Evolutionary conservation across 2,888 invertebrate genomes (phyloP), one percentile per base, ranked within the genome.

Genomic region (Tuberolachnus salignus): DNA sequence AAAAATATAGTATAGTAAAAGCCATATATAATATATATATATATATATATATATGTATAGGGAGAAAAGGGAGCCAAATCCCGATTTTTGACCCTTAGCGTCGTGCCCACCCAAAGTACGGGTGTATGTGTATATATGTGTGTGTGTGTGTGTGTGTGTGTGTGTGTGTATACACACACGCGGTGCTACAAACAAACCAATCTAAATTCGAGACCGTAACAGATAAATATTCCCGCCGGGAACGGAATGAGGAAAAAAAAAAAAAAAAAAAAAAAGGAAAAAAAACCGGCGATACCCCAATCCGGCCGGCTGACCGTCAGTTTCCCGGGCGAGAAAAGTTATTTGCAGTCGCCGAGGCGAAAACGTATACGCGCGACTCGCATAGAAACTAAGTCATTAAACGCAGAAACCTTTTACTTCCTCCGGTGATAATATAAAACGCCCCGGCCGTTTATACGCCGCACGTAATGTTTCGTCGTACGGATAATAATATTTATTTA

Each of bases 151-250:
- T n/a, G n/a, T n/a, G n/a, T n/a, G n/a, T n/a, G n/a, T n/a, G n/a
- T n/a, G n/a, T n/a, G n/a, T n/a, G n/a, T n/a, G 19, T 16, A 4
- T 1, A 4, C 44, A 13, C 6, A 13, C 14, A 1, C 3, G 13
- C 57, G 14, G 23, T 19, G 71, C 49, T 49, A 13, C 61, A 21
- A 63, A 53, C 73, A 53, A 74, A 74, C 73, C 73, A 74, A 74
- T 74, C 73, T 74, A 74, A 74, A 74, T 64, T 74, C 73, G 73
- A 74, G 73, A 74, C 73, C 63, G 73, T 74, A 74, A 74, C 73
- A 61, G 73, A 74, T 74, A 74, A 74, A 74, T 74, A 74, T 74
- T 74, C 73, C 73, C 73, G 73, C 21, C 73, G 73, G 73, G 73
- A 74, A 74, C 73, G 23, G 53, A 74, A 74, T 64, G 6, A 64